phyloP scores from a whole-genome alignment of 35 echinoderm and acorn worm species.

The Apostichopus californicus region DNA sequence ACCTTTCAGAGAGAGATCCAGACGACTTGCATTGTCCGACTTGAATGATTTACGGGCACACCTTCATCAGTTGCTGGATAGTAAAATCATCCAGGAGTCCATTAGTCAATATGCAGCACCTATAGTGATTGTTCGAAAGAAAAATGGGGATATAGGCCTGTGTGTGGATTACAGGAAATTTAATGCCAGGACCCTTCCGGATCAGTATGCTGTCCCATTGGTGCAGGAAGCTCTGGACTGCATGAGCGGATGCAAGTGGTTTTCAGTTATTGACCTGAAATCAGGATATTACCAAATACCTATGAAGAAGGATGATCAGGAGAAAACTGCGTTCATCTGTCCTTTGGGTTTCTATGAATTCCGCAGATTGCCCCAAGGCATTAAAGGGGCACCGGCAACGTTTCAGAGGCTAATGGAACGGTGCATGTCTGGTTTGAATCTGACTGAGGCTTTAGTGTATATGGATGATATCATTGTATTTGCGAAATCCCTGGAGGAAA shows the following conservation, averaged over 20 bases:
- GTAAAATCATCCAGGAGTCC: slow-evolving; percentile 59
- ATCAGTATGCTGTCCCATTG: slow-evolving; percentile 70
- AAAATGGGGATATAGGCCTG: slow-evolving; percentile 62
- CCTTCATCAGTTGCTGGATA: slow-evolving; percentile 29
- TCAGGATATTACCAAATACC: slow-evolving; percentile 81
- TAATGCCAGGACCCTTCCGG: slow-evolving; percentile 62
- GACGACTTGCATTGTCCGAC: not conserved
- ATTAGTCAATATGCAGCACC: slow-evolving; percentile 74
- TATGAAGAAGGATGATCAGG: slow-evolving; percentile 66
- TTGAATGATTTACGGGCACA: slow-evolving; percentile 27
- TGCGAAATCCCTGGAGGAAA: slow-evolving; percentile 60
- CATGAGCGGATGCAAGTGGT: slow-evolving; percentile 61
- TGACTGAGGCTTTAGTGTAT: slow-evolving; percentile 64
- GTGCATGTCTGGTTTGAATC: slow-evolving; percentile 70
- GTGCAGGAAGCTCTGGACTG: slow-evolving; percentile 72
- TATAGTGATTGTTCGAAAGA: slow-evolving; percentile 76
- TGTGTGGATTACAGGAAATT: slow-evolving; percentile 75
- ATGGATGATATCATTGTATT: slow-evolving; percentile 70
- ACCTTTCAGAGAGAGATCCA: slow-evolving; percentile 41
- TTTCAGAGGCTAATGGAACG: slow-evolving; percentile 77
- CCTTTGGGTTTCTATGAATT: slow-evolving; percentile 78
- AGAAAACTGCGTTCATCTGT: slow-evolving; percentile 82
- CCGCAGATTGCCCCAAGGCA: slow-evolving; percentile 60
- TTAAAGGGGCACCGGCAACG: slow-evolving; percentile 75
- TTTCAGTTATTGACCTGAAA: slow-evolving; percentile 81